A percentile compares a stretch with the other conserved stretches of the same genome.
These are phyloP conservation scores for Neoascia interrupta DNA, from an alignment of 2,888 invertebrate genomes.

Conservation along the genomic window DNA sequence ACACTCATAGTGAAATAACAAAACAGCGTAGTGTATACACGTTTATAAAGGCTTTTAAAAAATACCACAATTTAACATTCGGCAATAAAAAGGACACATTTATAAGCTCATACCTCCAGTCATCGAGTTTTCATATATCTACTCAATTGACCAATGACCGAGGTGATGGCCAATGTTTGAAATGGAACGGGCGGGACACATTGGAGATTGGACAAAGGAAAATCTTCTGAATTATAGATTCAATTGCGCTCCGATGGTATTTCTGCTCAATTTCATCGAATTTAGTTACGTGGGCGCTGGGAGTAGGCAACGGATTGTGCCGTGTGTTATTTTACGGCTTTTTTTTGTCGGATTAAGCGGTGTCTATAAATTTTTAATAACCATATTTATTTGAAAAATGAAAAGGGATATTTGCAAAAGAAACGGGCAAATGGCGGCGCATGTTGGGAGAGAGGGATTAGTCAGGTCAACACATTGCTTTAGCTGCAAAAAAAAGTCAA, in stretches of 20 bases:
- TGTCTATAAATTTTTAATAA: constrained; percentile 8
- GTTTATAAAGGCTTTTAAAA: constrained; percentile 38
- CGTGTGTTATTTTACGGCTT: constrained; percentile 23
- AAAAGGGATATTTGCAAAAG: too few relatives aligned
- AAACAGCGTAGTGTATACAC: constrained; percentile 13
- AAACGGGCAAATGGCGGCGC: too few relatives aligned
- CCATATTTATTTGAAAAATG: constrained; percentile 16
- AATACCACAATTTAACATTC: constrained; percentile 52
- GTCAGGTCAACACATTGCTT: too few relatives aligned
- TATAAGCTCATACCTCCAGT: neutral
- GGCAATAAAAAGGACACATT: constrained; percentile 13
- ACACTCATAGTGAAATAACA: too few relatives aligned
- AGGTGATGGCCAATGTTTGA: neutral
- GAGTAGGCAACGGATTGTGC: neutral
- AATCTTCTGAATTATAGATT: constrained; percentile 29
- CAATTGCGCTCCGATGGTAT: constrained; percentile 31
- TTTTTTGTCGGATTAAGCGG: neutral
- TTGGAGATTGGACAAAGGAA: constrained; percentile 21
- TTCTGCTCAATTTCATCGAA: constrained; percentile 56
- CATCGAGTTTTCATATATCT: constrained; percentile 8
- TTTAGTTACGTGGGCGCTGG: constrained; percentile 19
- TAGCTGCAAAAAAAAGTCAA: too few relatives aligned
- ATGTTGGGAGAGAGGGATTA: too few relatives aligned
- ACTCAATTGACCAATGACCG: constrained; percentile 35
- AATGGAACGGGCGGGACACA: neutral